A percentile compares a stretch with the other conserved stretches of the same genome.
Evolutionary conservation across 2,113 vertebrate species (phyloP).

Genomic region (Okapia johnstoni): DNA sequence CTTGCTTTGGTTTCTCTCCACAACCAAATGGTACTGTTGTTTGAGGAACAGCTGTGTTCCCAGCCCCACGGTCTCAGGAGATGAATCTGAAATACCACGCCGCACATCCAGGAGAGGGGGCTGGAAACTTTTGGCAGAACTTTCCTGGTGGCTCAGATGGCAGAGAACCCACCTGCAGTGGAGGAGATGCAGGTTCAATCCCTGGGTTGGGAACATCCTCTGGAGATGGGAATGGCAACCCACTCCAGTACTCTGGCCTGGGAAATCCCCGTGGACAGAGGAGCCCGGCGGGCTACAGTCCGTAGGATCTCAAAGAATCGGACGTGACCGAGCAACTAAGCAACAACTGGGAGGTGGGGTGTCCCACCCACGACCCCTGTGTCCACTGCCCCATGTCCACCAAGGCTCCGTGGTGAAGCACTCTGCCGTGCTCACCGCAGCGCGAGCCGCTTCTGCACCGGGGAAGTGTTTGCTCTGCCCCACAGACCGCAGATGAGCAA

Average conservation of each 20-base stretch:
- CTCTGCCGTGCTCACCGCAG: not conserved
- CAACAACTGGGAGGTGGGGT: not conserved
- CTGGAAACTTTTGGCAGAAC: not conserved
- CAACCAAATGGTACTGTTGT: not conserved
- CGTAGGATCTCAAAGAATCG: not conserved
- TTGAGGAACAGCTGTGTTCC: not conserved
- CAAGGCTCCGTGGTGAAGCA: not conserved
- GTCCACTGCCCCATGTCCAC: not conserved
- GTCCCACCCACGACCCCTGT: not conserved
- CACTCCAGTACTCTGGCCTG: not conserved
- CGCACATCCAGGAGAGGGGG: no score
- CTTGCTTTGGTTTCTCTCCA: not conserved
- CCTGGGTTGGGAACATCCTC: not conserved
- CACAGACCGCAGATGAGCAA: slow-evolving; percentile 40
- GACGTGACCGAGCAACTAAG: not conserved
- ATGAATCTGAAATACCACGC: fast-evolving
- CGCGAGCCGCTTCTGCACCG: not conserved
- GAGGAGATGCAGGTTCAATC: not conserved
- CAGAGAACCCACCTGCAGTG: not conserved
- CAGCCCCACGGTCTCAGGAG: not conserved
- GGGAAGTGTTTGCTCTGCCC: slow-evolving; percentile 61
- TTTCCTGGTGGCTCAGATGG: not conserved
- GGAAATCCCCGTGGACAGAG: not conserved
- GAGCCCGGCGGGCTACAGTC: not conserved
- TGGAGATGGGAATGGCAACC: not conserved